Base-by-base conservation (phyloP, 53 echinoderm and acorn worm species). In the Echinarachnius parma region DNA sequence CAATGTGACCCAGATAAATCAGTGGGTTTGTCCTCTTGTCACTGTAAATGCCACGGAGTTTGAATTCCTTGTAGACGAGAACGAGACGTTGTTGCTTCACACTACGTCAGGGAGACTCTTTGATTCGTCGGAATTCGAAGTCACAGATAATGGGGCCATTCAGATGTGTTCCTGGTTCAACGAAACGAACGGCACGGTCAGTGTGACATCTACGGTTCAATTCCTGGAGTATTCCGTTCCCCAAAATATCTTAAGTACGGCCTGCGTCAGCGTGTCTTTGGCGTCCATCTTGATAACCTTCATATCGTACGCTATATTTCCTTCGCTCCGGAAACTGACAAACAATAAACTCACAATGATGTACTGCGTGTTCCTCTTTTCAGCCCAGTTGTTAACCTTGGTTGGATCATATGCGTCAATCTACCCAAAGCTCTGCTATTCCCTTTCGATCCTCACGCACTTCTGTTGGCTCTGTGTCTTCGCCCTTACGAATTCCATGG, bases 251-350 rank as follows among this genome's bases (percentile, higher is more conserved):
- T 21, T 69, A 4, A 69, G 70, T 18, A 69, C 70, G 1, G 53
- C 34, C 1, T 69, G 70, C 16, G 34, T 69, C 13, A 31, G 53
- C 21, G 16, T 69, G 9, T 69, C 70, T 21, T 34, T 69, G 30
- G 14, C 32, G 21, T 69, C 31, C 16, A 3, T 69, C 15, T 5
- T n/a, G 9, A 23, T 53, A 5, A 69, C 70, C 9, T 22, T 69
- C 14, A 9, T 22, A 24, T 53, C 70, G 13, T 34, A 34, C 54
- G 22, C 34, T 35, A 69, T 53, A 13, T 69, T 69, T 37, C 70
- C 70, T 30, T 53, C 70, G 21, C 53, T 69, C 26, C 70, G 70
- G 4, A 69, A 34, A 23, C 19, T 69, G 23, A 69, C 53, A 24
- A 69, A 34, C 24, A 53, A 52, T 34, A 69, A 69, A 34, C 70